These are phyloP conservation scores for Clarias pachynema DNA, from an alignment of 2,797 vertebrate species.

Conservation along the genomic window DNA sequence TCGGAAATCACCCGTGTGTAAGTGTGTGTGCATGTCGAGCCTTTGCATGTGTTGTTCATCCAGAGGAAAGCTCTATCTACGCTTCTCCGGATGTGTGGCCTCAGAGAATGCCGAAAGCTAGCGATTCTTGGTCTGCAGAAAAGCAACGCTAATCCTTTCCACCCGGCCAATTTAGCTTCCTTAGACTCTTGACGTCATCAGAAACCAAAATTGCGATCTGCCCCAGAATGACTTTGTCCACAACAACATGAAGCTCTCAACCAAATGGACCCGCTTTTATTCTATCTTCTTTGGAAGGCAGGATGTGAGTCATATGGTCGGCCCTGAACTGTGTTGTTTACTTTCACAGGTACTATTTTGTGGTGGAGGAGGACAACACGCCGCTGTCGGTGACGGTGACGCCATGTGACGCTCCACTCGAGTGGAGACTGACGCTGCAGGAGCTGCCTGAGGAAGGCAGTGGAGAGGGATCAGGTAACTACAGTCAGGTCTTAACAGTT, in stretches of 20 bases:
- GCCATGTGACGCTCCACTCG: conserved; percentile 93
- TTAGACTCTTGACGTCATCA: not conserved
- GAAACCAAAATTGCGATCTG: not conserved
- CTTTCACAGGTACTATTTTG: conserved; percentile 90
- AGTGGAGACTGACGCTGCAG: conserved; percentile 94
- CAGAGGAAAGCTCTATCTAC: not conserved
- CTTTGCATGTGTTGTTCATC: not conserved
- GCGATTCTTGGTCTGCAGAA: not conserved
- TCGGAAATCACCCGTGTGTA: no score
- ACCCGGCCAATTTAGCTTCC: not conserved
- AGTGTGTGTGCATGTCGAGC: not conserved
- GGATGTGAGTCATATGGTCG: not conserved
- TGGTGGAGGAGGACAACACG: conserved; percentile 98
- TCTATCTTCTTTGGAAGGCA: not conserved
- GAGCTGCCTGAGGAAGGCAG: conserved; percentile 94
- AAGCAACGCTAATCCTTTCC: not conserved
- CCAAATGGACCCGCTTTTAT: not conserved
- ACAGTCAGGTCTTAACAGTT: not conserved
- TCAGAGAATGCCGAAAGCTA: not conserved
- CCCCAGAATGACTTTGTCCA: not conserved
- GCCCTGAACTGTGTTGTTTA: conserved; percentile 29
- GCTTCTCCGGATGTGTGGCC: not conserved
- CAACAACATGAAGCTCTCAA: not conserved
- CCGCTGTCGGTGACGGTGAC: conserved; percentile 94
- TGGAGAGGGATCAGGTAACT: conserved; percentile 83